Evolutionary conservation across 2,888 invertebrate species (phyloP).

Genomic region (Ptilodon capucinus): DNA sequence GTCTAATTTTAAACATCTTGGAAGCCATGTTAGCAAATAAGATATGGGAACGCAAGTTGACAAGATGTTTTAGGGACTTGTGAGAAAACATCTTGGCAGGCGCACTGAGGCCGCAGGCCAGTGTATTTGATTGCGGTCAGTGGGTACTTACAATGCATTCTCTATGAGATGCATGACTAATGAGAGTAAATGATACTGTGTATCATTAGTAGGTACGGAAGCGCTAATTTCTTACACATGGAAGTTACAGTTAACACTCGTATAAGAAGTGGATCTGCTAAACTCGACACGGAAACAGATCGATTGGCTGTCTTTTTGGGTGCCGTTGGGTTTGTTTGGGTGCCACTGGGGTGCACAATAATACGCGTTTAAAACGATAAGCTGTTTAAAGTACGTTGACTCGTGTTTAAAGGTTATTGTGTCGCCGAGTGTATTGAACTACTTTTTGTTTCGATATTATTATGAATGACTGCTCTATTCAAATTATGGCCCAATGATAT

Average conservation of each 20-base stretch:
- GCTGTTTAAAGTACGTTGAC: not conserved
- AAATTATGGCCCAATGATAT: not conserved
- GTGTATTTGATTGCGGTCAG: not conserved
- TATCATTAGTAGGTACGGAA: conserved; percentile 12
- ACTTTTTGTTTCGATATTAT: not conserved
- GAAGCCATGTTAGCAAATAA: no score
- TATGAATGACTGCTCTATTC: not conserved
- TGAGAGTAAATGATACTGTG: conserved; percentile 1
- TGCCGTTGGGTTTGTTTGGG: not conserved
- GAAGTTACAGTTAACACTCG: conserved; percentile 9
- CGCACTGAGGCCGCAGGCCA: no score
- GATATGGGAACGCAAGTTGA: no score
- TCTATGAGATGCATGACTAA: not conserved
- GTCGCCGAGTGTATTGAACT: not conserved
- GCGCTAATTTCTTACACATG: conserved; percentile 19
- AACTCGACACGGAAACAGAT: no score
- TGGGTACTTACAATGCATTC: not conserved
- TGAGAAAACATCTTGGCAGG: no score
- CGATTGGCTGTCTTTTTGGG: no score
- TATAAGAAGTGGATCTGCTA: not conserved
- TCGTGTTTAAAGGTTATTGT: not conserved
- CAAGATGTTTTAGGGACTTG: no score
- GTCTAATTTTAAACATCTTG: no score
- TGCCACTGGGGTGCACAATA: no score
- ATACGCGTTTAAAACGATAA: not conserved